Conservation (phyloP, 2,888 invertebrate species). For the Mesoligia furuncula region DNA sequence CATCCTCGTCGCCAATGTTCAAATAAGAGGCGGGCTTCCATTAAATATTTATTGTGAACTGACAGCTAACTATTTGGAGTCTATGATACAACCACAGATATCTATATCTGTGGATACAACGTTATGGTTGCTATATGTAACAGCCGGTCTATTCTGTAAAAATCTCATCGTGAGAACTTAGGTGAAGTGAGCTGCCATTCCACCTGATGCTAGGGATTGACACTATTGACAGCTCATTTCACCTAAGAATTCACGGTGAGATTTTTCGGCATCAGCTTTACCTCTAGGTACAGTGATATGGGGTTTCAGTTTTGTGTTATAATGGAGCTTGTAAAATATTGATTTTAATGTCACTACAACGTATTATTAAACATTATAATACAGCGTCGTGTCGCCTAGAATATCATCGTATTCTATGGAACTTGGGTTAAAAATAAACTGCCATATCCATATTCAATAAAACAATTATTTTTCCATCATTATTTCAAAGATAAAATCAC, state of each 20-base stretch:
- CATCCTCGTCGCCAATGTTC: background rate
- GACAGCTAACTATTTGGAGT: background rate
- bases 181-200: too few relatives aligned
- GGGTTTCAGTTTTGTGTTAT: too few relatives aligned
- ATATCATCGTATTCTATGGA: background rate
- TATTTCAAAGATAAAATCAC: conserved; percentile 55
- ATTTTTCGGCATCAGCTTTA: background rate
- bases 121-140: background rate
- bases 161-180: too few relatives aligned
- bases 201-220: too few relatives aligned
- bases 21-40: background rate
- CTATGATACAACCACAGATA: too few relatives aligned
- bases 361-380: background rate
- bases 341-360: background rate
- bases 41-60: background rate
- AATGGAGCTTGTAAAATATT: background rate
- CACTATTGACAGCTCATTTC: too few relatives aligned
- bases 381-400: background rate
- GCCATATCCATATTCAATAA: conserved; percentile 46
- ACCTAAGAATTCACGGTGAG: background rate
- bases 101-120: too few relatives aligned
- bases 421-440: conserved; percentile 6
- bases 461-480: conserved; percentile 67
- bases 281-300: background rate
- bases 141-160: too few relatives aligned